Evolutionary conservation across 2,797 vertebrate species (phyloP), one percentile per base, ranked within the genome.

Genomic region (Anableps anableps): DNA sequence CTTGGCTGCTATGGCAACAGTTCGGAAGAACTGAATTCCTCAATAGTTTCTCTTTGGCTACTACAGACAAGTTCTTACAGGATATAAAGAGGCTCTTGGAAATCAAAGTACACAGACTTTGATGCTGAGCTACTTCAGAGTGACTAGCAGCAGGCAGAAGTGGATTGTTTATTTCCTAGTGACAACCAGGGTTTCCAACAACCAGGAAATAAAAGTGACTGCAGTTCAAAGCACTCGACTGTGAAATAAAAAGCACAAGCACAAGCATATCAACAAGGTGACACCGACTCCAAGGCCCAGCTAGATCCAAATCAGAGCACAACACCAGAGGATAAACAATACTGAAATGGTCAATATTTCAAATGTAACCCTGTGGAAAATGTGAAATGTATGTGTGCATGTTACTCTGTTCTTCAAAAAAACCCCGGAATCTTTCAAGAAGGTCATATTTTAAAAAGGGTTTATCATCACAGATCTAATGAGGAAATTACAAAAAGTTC

Each of bases 71-170:
- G 4, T 41, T 68, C 64, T 5, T 11, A 68, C 21, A 36, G 36
- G 51, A 41, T 38, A 41, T 68, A 68, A 68, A 68, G 23, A 68
- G 64, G 64, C 64, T 68, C 64, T 68, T 41, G 21, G 19, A 38
- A 41, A 41, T 41, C 34, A 7, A 38, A 68, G 64, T 38, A 26
- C 64, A 68, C 11, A 26, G 21, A 68, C 64, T 68, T 68, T 68
- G 38, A 68, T 41, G 34, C 21, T 13, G 64, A 68, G 36, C 36
- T 68, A 26, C 64, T 68, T 36, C 64, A 41, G 36, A 68, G 36
- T 68, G 9, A 66, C 34, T 10, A 41, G 19, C 62, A 23, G 62
- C 62, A 66, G 62, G 38, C 19, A 23, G 64, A 68, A 23, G 64
- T 23, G 64, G 36, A 38, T 3, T 21, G 34, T 64, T 64, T 68